Evolutionary conservation across 2,888 invertebrate genomes (phyloP).

Genomic region (Psylliodes chrysocephalus): DNA sequence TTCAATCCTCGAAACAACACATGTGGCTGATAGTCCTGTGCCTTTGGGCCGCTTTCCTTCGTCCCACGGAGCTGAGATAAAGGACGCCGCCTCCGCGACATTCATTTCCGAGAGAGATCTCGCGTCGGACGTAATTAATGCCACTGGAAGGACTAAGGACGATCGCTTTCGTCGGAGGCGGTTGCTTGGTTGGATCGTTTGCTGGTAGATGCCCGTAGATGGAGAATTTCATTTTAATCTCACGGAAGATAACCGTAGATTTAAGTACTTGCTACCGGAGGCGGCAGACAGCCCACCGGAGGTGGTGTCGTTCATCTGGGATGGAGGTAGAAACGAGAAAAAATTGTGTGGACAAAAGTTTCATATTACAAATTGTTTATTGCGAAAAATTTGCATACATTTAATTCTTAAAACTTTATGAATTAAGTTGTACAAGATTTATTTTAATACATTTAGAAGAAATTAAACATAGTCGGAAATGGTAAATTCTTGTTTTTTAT

Average conservation of each 20-base stretch:
- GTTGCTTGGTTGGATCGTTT: background rate
- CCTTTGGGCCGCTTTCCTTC: background rate
- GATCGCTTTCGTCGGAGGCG: background rate
- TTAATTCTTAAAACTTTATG: no score
- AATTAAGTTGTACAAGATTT: no score
- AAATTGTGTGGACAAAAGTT: no score
- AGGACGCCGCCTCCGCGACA: slow-evolving; percentile 54
- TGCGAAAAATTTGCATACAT: no score
- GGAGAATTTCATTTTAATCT: background rate
- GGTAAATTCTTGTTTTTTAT: no score
- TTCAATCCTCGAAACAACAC: background rate
- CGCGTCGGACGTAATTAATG: slow-evolving; percentile 57
- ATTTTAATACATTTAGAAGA: no score
- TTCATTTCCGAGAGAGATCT: slow-evolving; percentile 56
- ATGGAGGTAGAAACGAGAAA: no score
- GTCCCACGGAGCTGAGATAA: slow-evolving; percentile 48
- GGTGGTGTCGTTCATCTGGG: no score
- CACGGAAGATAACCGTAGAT: background rate
- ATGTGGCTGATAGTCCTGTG: no score
- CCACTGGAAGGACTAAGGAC: slow-evolving; percentile 52
- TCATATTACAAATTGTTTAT: no score
- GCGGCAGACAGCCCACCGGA: no score
- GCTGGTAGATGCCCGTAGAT: background rate
- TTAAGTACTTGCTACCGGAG: background rate
- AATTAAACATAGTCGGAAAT: no score